These are phyloP conservation scores for Scaptomyza reducta DNA, from an alignment of 2,888 invertebrate species.

Conservation along the genomic window DNA sequence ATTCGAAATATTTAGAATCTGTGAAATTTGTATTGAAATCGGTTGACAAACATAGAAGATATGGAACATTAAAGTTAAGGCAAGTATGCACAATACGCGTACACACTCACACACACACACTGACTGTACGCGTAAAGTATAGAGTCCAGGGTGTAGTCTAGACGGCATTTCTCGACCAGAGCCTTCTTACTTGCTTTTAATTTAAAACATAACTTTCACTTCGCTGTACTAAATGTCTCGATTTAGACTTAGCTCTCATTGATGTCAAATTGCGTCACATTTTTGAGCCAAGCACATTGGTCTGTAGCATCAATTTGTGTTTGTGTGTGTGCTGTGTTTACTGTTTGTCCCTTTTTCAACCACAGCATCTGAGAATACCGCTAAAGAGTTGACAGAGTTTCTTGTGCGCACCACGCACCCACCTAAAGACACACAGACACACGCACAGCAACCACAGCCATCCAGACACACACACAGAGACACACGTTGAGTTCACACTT, in stretches of 20 bases:
- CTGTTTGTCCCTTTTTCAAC: constrained; percentile 7
- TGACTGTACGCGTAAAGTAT: too few relatives aligned
- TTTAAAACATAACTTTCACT: not conserved
- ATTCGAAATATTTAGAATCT: too few relatives aligned
- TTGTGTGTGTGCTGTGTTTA: constrained; percentile 8
- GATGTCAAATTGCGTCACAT: constrained; percentile 16
- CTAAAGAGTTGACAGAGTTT: not conserved
- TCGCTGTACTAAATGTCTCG: constrained; percentile 9
- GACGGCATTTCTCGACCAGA: too few relatives aligned
- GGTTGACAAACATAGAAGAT: too few relatives aligned
- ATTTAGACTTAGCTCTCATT: constrained; percentile 26
- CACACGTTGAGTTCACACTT: constrained; percentile 4
- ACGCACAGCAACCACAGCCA: not conserved
- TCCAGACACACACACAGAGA: not conserved
- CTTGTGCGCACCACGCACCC: not conserved
- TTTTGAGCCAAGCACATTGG: not conserved
- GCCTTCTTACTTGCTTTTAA: too few relatives aligned
- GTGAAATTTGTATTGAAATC: too few relatives aligned
- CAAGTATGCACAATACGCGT: too few relatives aligned
- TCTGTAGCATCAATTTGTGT: constrained; percentile 17
- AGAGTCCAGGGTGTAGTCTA: too few relatives aligned
- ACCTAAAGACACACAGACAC: not conserved
- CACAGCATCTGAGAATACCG: constrained; percentile 1
- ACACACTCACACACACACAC: too few relatives aligned
- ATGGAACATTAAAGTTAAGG: too few relatives aligned